Evolutionary conservation across 1,140 invertebrate species (phyloP).

Genomic region (Melanaphis sacchari): DNA sequence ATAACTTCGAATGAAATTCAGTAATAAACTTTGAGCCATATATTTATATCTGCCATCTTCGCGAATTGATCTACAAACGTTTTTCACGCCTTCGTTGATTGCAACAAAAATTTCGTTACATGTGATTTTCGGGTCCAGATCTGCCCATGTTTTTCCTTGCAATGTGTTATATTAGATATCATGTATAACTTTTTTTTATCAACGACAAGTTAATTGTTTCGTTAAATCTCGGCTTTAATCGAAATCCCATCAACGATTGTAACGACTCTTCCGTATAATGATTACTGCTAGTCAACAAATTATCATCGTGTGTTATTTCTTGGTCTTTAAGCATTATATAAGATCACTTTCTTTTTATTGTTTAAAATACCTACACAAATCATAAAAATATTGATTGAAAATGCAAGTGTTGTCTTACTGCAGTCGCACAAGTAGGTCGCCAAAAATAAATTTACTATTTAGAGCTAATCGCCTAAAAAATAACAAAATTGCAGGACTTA

Average conservation of each 20-base stretch:
- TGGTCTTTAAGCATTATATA: background rate
- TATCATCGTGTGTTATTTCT: too few relatives aligned
- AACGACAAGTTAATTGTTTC: background rate
- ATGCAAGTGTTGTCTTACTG: too few relatives aligned
- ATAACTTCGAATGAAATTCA: background rate
- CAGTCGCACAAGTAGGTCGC: too few relatives aligned
- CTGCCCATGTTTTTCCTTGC: background rate
- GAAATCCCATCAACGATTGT: slow-evolving; percentile 20
- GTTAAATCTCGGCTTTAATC: background rate
- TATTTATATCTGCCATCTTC: background rate
- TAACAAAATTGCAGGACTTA: too few relatives aligned
- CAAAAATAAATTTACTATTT: too few relatives aligned
- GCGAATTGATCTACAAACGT: background rate
- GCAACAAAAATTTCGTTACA: background rate
- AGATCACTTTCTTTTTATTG: too few relatives aligned
- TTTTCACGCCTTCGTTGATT: background rate
- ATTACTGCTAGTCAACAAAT: background rate
- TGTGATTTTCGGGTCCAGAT: background rate
- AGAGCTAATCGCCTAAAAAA: too few relatives aligned
- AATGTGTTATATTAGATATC: background rate
- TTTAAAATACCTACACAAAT: background rate
- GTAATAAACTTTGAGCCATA: background rate
- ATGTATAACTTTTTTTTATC: background rate
- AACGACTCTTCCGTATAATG: background rate
- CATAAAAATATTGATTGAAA: background rate